Evolutionary conservation across 2,888 invertebrate genomes (phyloP).

Genomic region (Zaprionus bogoriensis): DNA sequence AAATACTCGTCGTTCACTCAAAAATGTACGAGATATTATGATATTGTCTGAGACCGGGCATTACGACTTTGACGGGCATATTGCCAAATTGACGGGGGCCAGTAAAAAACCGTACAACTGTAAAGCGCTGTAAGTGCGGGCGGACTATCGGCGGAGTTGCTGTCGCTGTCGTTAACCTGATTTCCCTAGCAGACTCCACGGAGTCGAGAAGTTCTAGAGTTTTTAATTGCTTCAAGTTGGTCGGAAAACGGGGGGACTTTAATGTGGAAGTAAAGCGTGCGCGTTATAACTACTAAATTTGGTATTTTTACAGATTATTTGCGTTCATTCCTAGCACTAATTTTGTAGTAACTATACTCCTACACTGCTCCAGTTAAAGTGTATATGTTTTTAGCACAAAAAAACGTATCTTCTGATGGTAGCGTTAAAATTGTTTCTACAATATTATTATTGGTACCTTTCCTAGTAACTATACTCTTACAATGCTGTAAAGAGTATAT

Average conservation of each 20-base stretch:
- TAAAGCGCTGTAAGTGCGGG: background rate
- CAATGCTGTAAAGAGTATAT: no score
- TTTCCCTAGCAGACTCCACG: background rate
- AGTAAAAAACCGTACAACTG: background rate
- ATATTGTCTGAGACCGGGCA: conserved; percentile 15
- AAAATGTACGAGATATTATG: conserved; percentile 62
- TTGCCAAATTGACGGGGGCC: conserved; percentile 1
- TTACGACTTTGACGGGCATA: conserved; percentile 4
- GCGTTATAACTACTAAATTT: background rate
- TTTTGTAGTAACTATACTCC: background rate
- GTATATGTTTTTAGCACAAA: no score
- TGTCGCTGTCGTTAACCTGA: background rate
- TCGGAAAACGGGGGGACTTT: no score
- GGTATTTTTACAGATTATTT: background rate
- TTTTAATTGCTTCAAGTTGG: background rate
- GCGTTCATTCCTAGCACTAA: background rate
- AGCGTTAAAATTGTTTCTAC: no score
- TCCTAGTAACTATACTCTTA: no score
- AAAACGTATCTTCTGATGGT: no score
- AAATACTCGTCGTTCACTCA: conserved; percentile 72
- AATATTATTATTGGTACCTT: no score
- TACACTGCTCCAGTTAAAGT: no score
- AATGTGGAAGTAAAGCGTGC: background rate
- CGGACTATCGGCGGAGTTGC: background rate
- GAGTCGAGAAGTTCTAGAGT: background rate